phyloP scores from a whole-genome alignment of 1,140 invertebrate species.

The Hyles euphorbiae region DNA sequence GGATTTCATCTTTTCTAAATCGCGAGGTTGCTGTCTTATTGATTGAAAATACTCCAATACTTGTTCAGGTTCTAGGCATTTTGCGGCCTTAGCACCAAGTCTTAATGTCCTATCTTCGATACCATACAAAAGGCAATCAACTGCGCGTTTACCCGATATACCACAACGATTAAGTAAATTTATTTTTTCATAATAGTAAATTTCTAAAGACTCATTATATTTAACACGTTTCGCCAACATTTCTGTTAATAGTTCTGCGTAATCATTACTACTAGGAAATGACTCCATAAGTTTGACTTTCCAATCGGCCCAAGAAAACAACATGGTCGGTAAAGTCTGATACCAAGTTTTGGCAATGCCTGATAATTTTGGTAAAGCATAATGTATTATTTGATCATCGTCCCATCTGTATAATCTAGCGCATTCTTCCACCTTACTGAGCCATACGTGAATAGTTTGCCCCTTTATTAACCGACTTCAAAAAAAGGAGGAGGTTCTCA shows the following conservation, averaged over 20 bases:
- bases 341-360: conserved; percentile 23
- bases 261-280: conserved; percentile 19
- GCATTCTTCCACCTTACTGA: conserved; percentile 25
- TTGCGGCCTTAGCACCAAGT: conserved; percentile 27
- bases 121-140: conserved; percentile 32
- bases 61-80: conserved; percentile 25
- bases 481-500: too few species aligned
- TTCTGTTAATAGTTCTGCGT: conserved; percentile 17
- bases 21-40: neutral
- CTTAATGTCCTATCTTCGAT: conserved; percentile 27
- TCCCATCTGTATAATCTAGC: conserved; percentile 21
- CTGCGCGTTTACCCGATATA: conserved; percentile 13
- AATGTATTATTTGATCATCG: conserved; percentile 18
- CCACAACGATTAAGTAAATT: conserved; percentile 24
- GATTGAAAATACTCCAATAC: conserved; percentile 26
- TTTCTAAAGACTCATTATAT: conserved; percentile 27
- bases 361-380: conserved; percentile 14
- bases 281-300: conserved; percentile 16
- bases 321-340: conserved; percentile 19
- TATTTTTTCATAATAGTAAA: conserved; percentile 32
- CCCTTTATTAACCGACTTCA: too few species aligned
- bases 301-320: conserved; percentile 24
- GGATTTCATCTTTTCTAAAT: too few species aligned
- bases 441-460: conserved; percentile 20
- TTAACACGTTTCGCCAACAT: conserved; percentile 23